Percentiles rank a stretch among this genome's conserved stretches.
Conservation (phyloP, 2,797 vertebrate genomes). For the Lepus oiostolus region DNA sequence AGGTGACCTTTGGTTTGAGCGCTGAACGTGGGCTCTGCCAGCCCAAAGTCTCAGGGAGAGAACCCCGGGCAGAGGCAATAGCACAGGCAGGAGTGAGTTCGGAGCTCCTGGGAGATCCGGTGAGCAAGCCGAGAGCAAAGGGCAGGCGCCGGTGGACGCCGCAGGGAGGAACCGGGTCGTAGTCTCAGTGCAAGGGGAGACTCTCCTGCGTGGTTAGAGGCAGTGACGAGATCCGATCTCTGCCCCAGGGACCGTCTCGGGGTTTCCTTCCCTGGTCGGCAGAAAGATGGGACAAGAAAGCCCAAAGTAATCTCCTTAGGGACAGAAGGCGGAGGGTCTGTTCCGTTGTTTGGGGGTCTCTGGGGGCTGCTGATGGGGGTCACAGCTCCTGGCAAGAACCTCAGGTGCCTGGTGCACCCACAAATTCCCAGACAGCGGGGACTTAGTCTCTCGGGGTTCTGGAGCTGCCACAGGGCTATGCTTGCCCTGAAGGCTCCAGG, state of each 20-base stretch:
- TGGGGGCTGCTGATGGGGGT: neutral
- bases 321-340: neutral
- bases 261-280: neutral
- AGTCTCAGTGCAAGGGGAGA: neutral
- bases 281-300: neutral
- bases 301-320: neutral
- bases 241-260: neutral
- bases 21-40: neutral
- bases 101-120: neutral
- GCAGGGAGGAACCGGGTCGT: neutral
- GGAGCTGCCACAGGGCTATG: neutral
- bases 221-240: neutral
- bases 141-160: neutral
- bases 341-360: neutral
- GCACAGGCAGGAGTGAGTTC: neutral
- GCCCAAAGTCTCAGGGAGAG: neutral
- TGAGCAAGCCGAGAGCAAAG: neutral
- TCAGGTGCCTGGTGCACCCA: neutral
- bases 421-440: neutral
- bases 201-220: neutral
- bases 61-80: neutral
- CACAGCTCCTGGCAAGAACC: neutral
- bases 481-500: rapidly evolving
- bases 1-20: neutral
- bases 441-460: rapidly evolving